Base-by-base conservation (phyloP, 1,140 invertebrate species). In the Drosophila hydei region DNA sequence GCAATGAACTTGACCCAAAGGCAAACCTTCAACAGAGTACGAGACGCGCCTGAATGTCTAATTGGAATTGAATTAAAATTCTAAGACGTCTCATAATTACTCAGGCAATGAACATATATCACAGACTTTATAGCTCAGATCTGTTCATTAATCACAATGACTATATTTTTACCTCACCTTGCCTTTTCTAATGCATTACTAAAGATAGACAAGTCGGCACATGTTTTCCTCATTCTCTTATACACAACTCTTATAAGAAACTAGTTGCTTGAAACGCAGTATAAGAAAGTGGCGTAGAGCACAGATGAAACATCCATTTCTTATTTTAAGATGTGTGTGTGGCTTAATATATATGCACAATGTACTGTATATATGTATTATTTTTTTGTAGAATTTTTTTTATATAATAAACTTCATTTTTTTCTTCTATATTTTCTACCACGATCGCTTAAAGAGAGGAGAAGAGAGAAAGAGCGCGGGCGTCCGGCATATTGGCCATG, bases 121-220 rank as follows among this genome's bases (percentile, higher is more conserved):
- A 33, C 16, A 9, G 25, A 50, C 16, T 61, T 60, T 30, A 38
- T 19, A 51, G 38, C 23, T 51, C 36, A 33, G 36, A 1, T 33
- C 33, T 33, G 18, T 76, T 75, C 75, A 87, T 88, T 87, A 87
- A 88, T 88, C 75, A 87, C 77, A 81, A 70, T 87, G 81, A 85
- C 81, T 87, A 72, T 75, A 75, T 81, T 67, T 71, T 78, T 4
- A 55, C 38, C 38, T 55, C 45, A 18, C 60, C n/a, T n/a, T n/a
- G n/a, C n/a, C n/a, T n/a, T n/a, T n/a, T n/a, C n/a, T n/a, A n/a
- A n/a, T n/a, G n/a, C n/a, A n/a, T n/a, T 73, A 68, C 43, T 43
- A 47, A 23, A 30, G 18, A 51, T 51, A 51, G 18, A n/a, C 30
- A 1, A 6, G 12, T 19, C 3, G 9, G 18, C 16, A 45, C 8